Evolutionary conservation across 1,140 invertebrate genomes (phyloP).

Genomic region (Nasonia vitripennis): DNA sequence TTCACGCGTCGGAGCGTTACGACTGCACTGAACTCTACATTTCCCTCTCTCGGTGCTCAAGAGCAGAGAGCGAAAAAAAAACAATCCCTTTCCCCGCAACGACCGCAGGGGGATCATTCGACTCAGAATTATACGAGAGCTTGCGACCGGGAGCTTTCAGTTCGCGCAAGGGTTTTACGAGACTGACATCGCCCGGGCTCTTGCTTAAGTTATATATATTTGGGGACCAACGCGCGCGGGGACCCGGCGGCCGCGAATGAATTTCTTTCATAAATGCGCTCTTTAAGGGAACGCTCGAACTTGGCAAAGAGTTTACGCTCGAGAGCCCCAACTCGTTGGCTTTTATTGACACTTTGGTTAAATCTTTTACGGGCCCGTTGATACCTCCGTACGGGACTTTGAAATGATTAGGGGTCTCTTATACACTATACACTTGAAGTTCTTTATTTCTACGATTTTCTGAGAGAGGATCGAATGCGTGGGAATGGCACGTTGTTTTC

Average conservation of each 20-base stretch:
- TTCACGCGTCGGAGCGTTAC: background rate
- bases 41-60: background rate
- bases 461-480: background rate
- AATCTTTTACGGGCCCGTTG: slow-evolving; percentile 32
- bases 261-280: slow-evolving; percentile 42
- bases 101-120: background rate
- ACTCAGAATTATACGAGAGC: background rate
- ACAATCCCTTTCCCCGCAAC: background rate
- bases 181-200: background rate
- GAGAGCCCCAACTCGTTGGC: background rate
- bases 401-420: background rate
- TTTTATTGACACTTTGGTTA: slow-evolving; percentile 36
- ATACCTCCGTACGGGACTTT: background rate
- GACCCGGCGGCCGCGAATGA: background rate
- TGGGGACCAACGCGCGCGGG: background rate
- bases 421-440: background rate
- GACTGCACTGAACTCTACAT: background rate
- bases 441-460: background rate
- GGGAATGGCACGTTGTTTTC: background rate
- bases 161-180: background rate
- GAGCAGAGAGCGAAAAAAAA: background rate
- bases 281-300: background rate
- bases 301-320: slow-evolving; percentile 8
- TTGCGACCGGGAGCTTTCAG: background rate
- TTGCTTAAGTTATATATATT: slow-evolving; percentile 14